Conservation (phyloP, 1,140 invertebrate genomes). For the Drosophila orosa region DNA sequence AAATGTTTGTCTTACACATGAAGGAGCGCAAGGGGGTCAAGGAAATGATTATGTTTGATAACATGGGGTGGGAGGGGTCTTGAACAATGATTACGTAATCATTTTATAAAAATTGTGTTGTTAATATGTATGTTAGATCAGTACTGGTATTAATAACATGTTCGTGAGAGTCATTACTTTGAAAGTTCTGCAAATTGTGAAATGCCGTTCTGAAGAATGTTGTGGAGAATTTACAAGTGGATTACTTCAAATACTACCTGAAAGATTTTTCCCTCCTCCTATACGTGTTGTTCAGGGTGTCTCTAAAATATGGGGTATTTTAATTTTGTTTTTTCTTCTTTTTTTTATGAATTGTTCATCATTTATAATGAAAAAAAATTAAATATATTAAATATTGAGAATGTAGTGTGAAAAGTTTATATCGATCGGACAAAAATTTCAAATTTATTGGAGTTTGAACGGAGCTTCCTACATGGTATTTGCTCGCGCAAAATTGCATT, state of each 20-base stretch:
- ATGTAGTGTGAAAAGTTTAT: no score
- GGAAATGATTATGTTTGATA: background rate
- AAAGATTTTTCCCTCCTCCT: conserved; percentile 19
- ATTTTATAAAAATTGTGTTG: background rate
- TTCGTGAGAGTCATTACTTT: conserved; percentile 1
- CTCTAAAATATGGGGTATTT: conserved; percentile 12
- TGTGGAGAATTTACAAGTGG: conserved; percentile 6
- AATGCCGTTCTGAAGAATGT: conserved; percentile 75
- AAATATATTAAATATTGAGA: no score
- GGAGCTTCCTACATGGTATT: no score
- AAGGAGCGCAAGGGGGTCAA: background rate
- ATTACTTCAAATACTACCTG: conserved; percentile 10
- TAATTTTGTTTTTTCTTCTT: no score
- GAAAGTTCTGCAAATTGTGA: conserved; percentile 70
- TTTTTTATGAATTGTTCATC: no score
- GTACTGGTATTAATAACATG: background rate
- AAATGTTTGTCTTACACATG: no score
- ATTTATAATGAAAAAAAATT: no score
- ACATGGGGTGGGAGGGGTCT: background rate
- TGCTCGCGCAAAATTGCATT: no score
- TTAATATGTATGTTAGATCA: background rate
- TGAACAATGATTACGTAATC: background rate
- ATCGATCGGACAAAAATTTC: no score
- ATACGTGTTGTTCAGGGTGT: conserved; percentile 10
- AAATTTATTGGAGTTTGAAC: no score